Percentiles rank a stretch among this genome's conserved stretches.
Conservation (phyloP, 2,888 invertebrate species). For the Parelbella ahira region DNA sequence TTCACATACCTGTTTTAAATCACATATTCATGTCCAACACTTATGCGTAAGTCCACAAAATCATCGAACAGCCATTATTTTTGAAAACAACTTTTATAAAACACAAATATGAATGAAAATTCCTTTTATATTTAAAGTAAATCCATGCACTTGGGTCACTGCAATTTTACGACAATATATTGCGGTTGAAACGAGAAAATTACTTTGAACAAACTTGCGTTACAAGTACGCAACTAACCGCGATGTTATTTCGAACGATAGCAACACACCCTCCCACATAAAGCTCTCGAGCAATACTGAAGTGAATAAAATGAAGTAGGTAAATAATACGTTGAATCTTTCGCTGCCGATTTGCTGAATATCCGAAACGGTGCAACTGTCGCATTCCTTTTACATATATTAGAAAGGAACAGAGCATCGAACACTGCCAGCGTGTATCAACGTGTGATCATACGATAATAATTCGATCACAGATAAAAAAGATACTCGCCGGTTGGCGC, state of each 20-base stretch:
- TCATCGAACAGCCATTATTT: constrained; percentile 18
- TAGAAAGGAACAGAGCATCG: constrained; percentile 4
- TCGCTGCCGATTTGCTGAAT: constrained; percentile 20
- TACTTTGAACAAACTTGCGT: constrained; percentile 19
- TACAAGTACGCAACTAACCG: constrained; percentile 32
- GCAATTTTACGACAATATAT: constrained; percentile 12
- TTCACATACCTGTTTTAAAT: constrained; percentile 14
- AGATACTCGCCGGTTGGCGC: constrained; percentile 13
- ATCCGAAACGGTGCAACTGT: not conserved
- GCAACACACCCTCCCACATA: constrained; percentile 24
- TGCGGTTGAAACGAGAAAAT: constrained; percentile 20
- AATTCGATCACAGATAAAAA: constrained; percentile 24
- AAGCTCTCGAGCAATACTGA: constrained; percentile 34
- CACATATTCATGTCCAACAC: not conserved
- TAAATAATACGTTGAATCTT: constrained; percentile 19
- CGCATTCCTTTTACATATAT: not conserved
- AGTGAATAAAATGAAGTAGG: constrained; percentile 6
- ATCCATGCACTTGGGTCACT: constrained; percentile 1
- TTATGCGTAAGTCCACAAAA: not conserved
- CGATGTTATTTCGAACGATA: constrained; percentile 16
- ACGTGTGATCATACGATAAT: constrained; percentile 25
- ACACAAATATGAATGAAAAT: constrained; percentile 1
- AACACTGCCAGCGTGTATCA: constrained; percentile 22
- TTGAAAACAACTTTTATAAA: constrained; percentile 1
- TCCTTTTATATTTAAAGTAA: constrained; percentile 4